Base-by-base conservation (phyloP, 2,888 invertebrate genomes). In the Zaprionus bogoriensis region DNA sequence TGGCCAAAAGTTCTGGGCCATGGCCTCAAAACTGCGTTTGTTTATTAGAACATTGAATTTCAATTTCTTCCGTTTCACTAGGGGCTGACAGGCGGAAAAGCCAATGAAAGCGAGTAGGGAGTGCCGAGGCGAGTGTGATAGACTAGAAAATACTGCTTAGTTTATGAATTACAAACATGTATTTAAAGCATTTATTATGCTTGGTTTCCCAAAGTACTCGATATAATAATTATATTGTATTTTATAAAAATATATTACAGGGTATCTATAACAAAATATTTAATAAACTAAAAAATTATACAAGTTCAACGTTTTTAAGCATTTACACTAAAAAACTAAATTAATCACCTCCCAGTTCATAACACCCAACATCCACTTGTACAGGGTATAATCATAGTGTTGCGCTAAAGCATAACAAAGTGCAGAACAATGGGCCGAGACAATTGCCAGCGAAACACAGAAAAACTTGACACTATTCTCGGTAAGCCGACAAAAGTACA, bases 391-490 rank as follows among this genome's bases (percentile, higher is more conserved):
- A 7, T 17, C 32, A 3, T 14, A 27, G 10, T 22, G 44, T 44
- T 44, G 6, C 22, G 17, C 28, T 12, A 44, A 19, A 50, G 38
- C 39, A 51, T 6, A 59, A 47, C 45, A 61, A 67, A 77, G 47
- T 53, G 32, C 48, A 50, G 62, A 62, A 69, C 74, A 54, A 67
- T 62, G 42, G 27, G 23, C 36, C 17, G 17, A 55, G 48, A 68
- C 44, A 74, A 74, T 61, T 62, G 62, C 41, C 47, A 41, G 47
- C 47, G n/a, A 64, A 71, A 70, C 63, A 65, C 50, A 45, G 45
- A 72, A 72, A 60, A 73, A 80, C 77, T 77, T 77, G 77, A 73
- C 77, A 77, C 82, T 67, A 60, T 78, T 84, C 54, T 66, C 48
- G 44, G 45, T 55, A 46, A 20, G 54, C 44, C 48, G 30, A 48